Percentiles rank a stretch among this genome's conserved stretches.
phyloP scores from a whole-genome alignment of 2,113 vertebrate genomes.

The Bubo blakistoni region DNA sequence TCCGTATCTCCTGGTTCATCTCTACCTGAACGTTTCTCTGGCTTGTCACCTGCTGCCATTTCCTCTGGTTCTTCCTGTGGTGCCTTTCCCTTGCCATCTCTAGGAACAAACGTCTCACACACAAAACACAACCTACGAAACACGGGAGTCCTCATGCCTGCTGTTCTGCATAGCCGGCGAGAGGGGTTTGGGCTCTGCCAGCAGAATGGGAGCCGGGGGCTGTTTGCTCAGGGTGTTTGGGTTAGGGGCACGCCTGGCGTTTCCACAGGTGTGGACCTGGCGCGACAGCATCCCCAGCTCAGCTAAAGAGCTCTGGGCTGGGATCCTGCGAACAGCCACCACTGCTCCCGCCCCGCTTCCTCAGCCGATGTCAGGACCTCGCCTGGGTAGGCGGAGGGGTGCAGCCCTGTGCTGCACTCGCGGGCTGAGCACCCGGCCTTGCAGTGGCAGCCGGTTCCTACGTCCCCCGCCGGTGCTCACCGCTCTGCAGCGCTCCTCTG shows the following conservation, averaged over 20 bases:
- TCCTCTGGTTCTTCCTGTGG: not conserved
- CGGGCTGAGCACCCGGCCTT: not conserved
- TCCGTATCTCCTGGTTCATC: not conserved
- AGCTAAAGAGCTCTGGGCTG: not conserved
- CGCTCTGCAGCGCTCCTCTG: not conserved
- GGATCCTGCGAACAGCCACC: not conserved
- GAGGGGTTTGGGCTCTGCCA: no score
- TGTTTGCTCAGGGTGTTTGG: no score
- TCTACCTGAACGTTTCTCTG: not conserved
- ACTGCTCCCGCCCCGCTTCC: not conserved
- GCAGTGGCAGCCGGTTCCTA: not conserved
- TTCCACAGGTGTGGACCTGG: not conserved
- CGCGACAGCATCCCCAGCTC: no score
- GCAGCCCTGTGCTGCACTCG: not conserved
- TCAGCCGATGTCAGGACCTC: rapidly evolving
- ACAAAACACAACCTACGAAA: not conserved
- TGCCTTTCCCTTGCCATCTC: not conserved
- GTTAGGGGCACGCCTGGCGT: not conserved
- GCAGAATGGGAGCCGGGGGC: not conserved
- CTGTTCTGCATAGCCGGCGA: not conserved
- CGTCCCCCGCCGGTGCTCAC: no score
- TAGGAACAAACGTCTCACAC: not conserved
- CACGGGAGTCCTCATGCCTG: no score
- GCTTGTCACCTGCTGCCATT: not conserved
- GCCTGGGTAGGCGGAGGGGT: not conserved